phyloP scores from a whole-genome alignment of 2,888 invertebrate species.

The Magallana nippona region DNA sequence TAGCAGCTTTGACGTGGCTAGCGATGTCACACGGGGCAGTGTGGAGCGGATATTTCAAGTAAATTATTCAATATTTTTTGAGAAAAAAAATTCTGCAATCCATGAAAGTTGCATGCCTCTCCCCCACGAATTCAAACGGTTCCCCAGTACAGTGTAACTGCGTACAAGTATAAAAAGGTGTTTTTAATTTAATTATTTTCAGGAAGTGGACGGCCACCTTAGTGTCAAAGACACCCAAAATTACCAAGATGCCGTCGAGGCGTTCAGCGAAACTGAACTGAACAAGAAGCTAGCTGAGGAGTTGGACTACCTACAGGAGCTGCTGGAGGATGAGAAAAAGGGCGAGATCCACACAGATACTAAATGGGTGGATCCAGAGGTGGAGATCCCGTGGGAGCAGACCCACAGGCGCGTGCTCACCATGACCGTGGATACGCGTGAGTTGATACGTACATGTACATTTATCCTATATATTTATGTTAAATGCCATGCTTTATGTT shows the following conservation, averaged over 20 bases:
- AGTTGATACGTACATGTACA: background rate
- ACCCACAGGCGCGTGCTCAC: slow-evolving; percentile 22
- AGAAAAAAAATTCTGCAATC: background rate
- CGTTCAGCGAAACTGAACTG: background rate
- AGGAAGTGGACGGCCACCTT: background rate
- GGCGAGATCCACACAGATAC: background rate
- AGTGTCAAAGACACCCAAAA: background rate
- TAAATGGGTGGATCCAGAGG: background rate
- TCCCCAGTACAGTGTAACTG: background rate
- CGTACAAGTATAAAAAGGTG: no score
- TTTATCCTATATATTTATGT: no score
- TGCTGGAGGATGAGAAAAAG: background rate
- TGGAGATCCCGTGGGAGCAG: background rate
- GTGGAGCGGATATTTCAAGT: background rate
- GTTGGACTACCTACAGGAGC: background rate
- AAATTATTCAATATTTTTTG: background rate
- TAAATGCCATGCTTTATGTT: no score
- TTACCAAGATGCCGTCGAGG: background rate
- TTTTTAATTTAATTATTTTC: background rate
- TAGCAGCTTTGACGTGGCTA: slow-evolving; percentile 10
- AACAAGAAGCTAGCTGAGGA: background rate
- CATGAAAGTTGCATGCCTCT: background rate
- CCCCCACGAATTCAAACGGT: background rate
- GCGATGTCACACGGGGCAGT: background rate
- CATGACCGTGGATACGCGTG: slow-evolving; percentile 8